Base-by-base conservation (phyloP, 37 sponge, comb jelly and placozoan genomes). In the Cliona cf. orientalis region DNA sequence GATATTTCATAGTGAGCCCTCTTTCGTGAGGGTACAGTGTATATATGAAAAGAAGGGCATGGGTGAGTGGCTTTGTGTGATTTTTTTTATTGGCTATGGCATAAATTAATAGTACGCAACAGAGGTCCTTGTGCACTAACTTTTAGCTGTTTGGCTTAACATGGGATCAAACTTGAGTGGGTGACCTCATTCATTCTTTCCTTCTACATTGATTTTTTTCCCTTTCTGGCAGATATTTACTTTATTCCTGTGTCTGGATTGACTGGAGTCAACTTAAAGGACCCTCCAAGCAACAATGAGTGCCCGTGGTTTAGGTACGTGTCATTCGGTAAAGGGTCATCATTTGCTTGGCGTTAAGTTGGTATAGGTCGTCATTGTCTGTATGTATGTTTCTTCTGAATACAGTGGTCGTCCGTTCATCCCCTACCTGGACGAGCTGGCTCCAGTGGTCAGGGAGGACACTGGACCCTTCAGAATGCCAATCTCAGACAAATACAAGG, bases 201-300 rank as follows among this genome's bases (percentile, higher is more conserved):
- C 53, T 61, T 6, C 63, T 68, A 9, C 7, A 34, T 38, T 39
- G 40, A 2, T n/a, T n/a, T n/a, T n/a, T n/a, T n/a, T n/a, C n/a
- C n/a, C 58, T 34, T n/a, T 21, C 0, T 11, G 2, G 35, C 65
- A 86, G 99, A 99, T 58, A 87, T 96, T 33, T 84, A 72, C 76
- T 94, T 80, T 79, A 96, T 99, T 45, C 99, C 99, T 32, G 97
- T 96, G 26, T 99, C 99, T 45, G 97, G 97, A 5, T 74, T 95
- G 61, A 80, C 86, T 37, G 97, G 99, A 7, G 88, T 91, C 19
- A 96, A 96, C 55, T 42, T 99, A 17, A 94, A 93, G 85, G 93
- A 92, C 5, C 67, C 57, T 36, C 72, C 82, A 0, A 37, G 37
- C 0, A 42, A 36, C 1, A 62, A 75, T 29, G 69, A 49, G 21